Evolutionary conservation across 2,113 vertebrate species (phyloP).

Genomic region (Pionites leucogaster): DNA sequence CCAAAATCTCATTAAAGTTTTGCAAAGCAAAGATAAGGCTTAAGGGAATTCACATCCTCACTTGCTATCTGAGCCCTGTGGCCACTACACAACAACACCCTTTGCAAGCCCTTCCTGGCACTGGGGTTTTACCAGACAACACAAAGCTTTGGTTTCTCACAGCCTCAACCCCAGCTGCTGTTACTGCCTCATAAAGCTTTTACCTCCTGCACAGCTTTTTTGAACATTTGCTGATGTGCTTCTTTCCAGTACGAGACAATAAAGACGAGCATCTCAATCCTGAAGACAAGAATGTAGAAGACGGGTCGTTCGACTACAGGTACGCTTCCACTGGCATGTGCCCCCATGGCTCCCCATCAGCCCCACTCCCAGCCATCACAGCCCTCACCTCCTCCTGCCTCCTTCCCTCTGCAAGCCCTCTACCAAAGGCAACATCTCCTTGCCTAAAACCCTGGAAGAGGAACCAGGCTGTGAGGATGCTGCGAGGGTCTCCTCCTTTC

Average conservation of each 20-base stretch:
- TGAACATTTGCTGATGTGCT: not conserved
- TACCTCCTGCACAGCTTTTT: not conserved
- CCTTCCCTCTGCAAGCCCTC: not conserved
- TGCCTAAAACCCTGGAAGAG: not conserved
- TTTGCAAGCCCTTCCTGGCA: not conserved
- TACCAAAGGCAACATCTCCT: not conserved
- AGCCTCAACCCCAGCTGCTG: not conserved
- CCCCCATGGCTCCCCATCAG: not conserved
- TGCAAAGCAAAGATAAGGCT: not conserved
- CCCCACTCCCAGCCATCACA: not conserved
- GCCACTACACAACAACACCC: not conserved
- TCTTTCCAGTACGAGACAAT: slow-evolving; percentile 86
- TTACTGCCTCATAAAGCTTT: not conserved
- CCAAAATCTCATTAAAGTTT: not conserved
- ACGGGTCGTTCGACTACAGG: slow-evolving; percentile 97
- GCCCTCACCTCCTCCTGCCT: not conserved
- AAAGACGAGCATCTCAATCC: slow-evolving; percentile 91
- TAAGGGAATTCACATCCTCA: not conserved
- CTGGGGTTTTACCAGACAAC: not conserved
- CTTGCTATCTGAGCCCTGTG: not conserved
- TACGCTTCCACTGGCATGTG: slow-evolving; percentile 63
- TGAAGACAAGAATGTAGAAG: slow-evolving; percentile 92
- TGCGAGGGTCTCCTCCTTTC: not conserved
- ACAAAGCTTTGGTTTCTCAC: not conserved
- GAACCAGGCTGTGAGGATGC: not conserved